Evolutionary conservation across 1,140 invertebrate species (phyloP).

Genomic region (Arion vulgaris): DNA sequence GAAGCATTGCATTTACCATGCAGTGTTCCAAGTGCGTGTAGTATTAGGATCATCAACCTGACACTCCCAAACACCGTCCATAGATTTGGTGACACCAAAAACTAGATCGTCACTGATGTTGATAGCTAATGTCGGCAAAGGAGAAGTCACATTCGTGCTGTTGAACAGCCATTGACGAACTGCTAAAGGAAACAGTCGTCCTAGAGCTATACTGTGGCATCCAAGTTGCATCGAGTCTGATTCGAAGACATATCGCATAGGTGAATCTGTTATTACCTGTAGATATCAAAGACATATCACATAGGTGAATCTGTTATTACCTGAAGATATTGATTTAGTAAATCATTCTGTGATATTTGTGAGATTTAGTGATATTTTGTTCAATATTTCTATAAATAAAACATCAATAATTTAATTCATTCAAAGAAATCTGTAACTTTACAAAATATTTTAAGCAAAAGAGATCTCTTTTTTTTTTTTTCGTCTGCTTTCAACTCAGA

Average conservation of each 20-base stretch:
- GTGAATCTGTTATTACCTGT: neutral
- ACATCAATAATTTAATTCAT: no score
- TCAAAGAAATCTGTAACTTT: no score
- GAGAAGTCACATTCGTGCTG: neutral
- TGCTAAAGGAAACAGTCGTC: neutral
- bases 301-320: neutral
- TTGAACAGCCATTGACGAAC: conserved; percentile 1
- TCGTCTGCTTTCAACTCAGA: no score
- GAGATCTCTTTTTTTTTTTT: no score
- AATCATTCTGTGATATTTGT: no score
- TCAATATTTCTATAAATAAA: no score
- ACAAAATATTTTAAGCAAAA: no score
- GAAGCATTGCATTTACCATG: no score
- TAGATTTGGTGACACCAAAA: neutral
- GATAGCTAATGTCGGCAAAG: neutral
- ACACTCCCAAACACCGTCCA: conserved; percentile 8
- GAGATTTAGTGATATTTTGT: no score
- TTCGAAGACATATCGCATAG: conserved; percentile 14
- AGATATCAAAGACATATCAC: conserved; percentile 13
- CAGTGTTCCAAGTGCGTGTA: neutral
- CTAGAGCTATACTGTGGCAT: neutral
- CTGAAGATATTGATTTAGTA: no score
- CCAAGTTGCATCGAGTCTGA: neutral
- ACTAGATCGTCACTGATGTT: neutral
- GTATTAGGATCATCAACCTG: neutral